phyloP scores from a whole-genome alignment of 2,888 invertebrate genomes.

The Megamerina dolium region DNA sequence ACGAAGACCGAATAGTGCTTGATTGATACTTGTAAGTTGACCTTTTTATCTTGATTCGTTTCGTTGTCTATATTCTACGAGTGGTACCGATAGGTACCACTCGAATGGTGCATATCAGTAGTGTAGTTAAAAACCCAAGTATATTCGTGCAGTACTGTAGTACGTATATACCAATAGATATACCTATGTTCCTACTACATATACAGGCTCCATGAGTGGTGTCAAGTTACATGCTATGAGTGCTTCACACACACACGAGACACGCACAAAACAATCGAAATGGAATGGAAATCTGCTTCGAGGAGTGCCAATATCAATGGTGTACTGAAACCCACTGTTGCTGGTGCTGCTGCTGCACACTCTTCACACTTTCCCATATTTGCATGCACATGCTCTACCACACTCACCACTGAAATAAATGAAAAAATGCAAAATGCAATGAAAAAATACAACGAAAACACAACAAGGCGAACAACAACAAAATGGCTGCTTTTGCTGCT shows the following conservation, averaged over 20 bases:
- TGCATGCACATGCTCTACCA: not conserved
- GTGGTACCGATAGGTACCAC: no score
- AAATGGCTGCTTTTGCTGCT: slow-evolving; percentile 40
- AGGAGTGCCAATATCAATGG: not conserved
- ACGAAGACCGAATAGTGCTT: no score
- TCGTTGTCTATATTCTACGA: no score
- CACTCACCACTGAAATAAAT: not conserved
- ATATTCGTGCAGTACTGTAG: no score
- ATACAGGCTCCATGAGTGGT: slow-evolving; percentile 10
- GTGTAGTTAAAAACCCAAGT: no score
- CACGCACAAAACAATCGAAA: no score
- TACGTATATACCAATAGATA: not conserved
- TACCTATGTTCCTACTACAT: not conserved
- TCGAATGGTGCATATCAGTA: no score
- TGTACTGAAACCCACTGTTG: not conserved
- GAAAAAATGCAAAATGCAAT: not conserved
- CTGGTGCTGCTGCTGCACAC: no score
- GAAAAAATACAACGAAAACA: not conserved
- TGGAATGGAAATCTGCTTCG: not conserved
- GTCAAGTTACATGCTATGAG: slow-evolving; percentile 10
- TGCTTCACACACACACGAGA: not conserved
- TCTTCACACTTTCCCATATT: not conserved
- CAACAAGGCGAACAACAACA: slow-evolving; percentile 13
- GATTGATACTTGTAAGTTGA: no score
- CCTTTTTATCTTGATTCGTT: no score